Conservation (phyloP, 2,888 invertebrate species). For the Argyra leucocephala region DNA sequence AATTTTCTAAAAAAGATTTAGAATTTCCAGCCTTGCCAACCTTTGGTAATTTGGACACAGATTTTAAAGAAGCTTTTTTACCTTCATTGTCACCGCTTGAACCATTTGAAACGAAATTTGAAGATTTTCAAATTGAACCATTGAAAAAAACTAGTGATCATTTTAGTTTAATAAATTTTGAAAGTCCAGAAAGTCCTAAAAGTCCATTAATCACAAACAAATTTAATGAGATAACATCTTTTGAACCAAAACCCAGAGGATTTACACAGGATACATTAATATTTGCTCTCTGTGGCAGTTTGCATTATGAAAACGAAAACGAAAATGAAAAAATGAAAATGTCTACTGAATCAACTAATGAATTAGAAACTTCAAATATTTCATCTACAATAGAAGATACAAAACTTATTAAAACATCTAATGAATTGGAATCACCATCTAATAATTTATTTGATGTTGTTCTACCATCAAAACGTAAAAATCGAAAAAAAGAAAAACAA, state of each 20-base stretch:
- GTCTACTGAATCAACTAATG: background rate
- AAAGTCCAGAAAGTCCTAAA: conserved; percentile 31
- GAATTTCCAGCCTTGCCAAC: background rate
- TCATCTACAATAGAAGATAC: conserved; percentile 22
- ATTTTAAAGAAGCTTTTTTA: conserved; percentile 26
- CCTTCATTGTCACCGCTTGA: conserved; percentile 33
- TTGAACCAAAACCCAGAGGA: conserved; percentile 27
- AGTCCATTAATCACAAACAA: background rate
- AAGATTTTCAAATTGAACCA: background rate
- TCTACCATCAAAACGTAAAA: conserved; percentile 26
- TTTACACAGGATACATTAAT: conserved; percentile 38
- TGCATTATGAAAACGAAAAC: conserved; percentile 38
- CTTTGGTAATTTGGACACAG: conserved; percentile 4
- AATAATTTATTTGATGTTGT: too few relatives aligned
- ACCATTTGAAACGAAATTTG: conserved; percentile 28
- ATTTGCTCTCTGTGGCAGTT: conserved; percentile 39
- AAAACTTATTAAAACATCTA: too few relatives aligned
- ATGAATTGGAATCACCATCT: conserved; percentile 19
- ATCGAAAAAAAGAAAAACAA: conserved; percentile 30
- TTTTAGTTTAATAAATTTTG: conserved; percentile 39
- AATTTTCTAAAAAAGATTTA: background rate
- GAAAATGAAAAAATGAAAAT: background rate
- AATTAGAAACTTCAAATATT: conserved; percentile 19
- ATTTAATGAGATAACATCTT: background rate
- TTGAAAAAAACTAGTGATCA: conserved; percentile 22